A percentile compares a stretch with the other conserved stretches of the same genome.
Conservation (phyloP, 2,888 invertebrate species). For the Halictus quadricinctus region DNA sequence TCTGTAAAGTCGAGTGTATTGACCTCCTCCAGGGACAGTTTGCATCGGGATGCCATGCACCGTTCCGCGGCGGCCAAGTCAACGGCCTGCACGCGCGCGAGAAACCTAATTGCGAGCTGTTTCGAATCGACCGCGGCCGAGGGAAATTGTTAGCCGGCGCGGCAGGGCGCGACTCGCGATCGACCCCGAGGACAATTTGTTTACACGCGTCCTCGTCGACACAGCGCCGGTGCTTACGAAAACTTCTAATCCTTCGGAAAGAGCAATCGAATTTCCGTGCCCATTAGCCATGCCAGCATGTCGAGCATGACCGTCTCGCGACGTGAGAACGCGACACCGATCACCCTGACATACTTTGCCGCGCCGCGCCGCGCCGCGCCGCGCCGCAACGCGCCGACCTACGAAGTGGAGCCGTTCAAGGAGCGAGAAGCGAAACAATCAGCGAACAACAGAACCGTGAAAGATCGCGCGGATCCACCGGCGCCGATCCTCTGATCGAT, state of each 20-base stretch:
- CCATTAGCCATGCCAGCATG: slow-evolving; percentile 18
- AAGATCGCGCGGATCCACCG: slow-evolving; percentile 11
- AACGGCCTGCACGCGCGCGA: slow-evolving; percentile 51
- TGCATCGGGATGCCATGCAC: slow-evolving; percentile 47
- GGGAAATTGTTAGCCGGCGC: background rate
- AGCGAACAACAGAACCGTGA: slow-evolving; percentile 16
- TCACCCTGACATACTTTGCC: slow-evolving; percentile 53
- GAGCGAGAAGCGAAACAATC: slow-evolving; percentile 27
- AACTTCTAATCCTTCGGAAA: background rate
- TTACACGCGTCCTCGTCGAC: background rate
- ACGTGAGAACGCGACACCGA: slow-evolving; percentile 36
- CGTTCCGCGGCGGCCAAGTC: slow-evolving; percentile 63
- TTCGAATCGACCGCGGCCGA: background rate
- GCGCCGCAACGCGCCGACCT: background rate
- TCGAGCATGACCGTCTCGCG: slow-evolving; percentile 28
- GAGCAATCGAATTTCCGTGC: slow-evolving; percentile 40
- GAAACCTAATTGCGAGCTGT: slow-evolving; percentile 17
- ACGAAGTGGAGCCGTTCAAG: background rate
- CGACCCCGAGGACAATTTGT: background rate
- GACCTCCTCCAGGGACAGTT: slow-evolving; percentile 65
- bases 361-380: background rate
- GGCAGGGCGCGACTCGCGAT: background rate
- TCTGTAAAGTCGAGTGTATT: slow-evolving; percentile 69
- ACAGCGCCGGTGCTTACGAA: background rate
- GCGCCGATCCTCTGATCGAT: slow-evolving; percentile 21